phyloP scores from a whole-genome alignment of 2,888 invertebrate genomes.

The Apantesis nais region DNA sequence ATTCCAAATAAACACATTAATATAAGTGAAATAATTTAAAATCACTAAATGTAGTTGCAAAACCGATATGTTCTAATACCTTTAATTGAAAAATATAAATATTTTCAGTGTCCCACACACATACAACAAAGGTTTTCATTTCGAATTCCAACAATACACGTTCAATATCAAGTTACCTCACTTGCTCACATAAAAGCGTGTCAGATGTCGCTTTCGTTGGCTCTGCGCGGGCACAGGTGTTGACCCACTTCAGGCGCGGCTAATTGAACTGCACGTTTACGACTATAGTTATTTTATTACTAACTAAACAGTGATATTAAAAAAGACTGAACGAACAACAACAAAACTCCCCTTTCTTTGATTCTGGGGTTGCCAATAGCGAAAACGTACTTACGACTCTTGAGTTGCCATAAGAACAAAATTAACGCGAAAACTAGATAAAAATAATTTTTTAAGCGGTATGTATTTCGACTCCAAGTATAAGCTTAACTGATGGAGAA shows the following conservation, averaged over 20 bases:
- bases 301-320: neutral
- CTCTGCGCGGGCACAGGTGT: slow-evolving; percentile 40
- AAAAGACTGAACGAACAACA: neutral
- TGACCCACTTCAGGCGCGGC: slow-evolving; percentile 35
- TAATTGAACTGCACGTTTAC: slow-evolving; percentile 15
- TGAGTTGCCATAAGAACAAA: too few species aligned
- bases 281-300: neutral
- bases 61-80: neutral
- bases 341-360: too few species aligned
- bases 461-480: too few species aligned
- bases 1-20: too few species aligned
- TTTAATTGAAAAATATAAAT: neutral
- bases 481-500: too few species aligned
- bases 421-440: too few species aligned
- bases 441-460: too few species aligned
- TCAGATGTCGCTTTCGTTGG: slow-evolving; percentile 55
- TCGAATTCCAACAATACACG: slow-evolving; percentile 11
- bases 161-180: slow-evolving; percentile 35
- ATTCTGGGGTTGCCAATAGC: too few species aligned
- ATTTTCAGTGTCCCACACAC: neutral
- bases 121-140: slow-evolving; percentile 1
- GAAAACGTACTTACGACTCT: too few species aligned
- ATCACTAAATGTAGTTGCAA: neutral
- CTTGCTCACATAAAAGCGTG: slow-evolving; percentile 41
- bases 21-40: too few species aligned